phyloP scores from a whole-genome alignment of 2,888 invertebrate genomes.

The Oligia fasciuncula region DNA sequence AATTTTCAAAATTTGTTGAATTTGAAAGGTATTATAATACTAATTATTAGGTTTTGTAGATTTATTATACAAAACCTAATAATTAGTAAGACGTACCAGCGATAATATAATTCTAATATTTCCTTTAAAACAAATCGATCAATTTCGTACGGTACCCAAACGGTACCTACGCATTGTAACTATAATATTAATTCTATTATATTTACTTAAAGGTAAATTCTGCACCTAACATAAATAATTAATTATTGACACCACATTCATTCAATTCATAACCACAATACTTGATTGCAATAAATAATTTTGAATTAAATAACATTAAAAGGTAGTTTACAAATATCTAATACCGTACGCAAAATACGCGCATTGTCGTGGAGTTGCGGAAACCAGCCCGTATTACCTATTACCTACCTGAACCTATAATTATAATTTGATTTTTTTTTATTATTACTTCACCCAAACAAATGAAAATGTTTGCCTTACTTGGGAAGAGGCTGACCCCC shows the following conservation, averaged over 20 bases:
- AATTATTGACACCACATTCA: not conserved
- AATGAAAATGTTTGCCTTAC: too few relatives aligned
- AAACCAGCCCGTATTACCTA: too few relatives aligned
- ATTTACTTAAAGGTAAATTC: not conserved
- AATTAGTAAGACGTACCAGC: not conserved
- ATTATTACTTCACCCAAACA: too few relatives aligned
- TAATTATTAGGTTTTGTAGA: too few relatives aligned
- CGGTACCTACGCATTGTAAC: not conserved
- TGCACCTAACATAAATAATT: not conserved
- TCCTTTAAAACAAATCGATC: not conserved
- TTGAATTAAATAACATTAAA: too few relatives aligned
- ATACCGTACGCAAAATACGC: not conserved
- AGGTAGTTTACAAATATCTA: not conserved
- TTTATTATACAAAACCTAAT: not conserved
- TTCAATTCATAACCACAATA: not conserved
- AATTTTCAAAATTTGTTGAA: too few relatives aligned
- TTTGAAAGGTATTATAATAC: too few relatives aligned
- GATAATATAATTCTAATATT: not conserved
- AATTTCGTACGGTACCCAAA: not conserved
- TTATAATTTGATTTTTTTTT: too few relatives aligned
- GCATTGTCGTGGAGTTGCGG: too few relatives aligned
- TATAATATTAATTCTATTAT: slow-evolving; percentile 6
- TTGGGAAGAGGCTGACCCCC: too few relatives aligned
- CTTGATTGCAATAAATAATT: not conserved
- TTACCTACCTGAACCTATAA: too few relatives aligned